Conservation (phyloP, 2,113 vertebrate species). For the Eptatretus burgeri region DNA sequence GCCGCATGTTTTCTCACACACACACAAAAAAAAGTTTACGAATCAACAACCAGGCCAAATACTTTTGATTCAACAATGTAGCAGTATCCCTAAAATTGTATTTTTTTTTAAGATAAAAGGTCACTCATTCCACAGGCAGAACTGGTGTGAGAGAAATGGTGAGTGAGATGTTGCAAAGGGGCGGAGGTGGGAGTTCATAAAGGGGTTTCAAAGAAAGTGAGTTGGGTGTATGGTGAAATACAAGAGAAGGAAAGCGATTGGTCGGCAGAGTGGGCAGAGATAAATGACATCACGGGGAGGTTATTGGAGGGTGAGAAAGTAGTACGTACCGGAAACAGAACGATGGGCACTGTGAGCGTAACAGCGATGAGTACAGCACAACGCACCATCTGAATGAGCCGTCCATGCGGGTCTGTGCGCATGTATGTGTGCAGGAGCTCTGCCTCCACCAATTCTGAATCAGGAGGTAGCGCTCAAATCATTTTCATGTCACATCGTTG, state of each 20-base stretch:
- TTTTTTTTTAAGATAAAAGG: too few relatives aligned
- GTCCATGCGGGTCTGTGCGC: constrained; percentile 58
- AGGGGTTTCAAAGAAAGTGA: not conserved
- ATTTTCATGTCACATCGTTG: too few relatives aligned
- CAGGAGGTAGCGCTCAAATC: not conserved
- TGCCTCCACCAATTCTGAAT: constrained; percentile 49
- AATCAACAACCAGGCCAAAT: too few relatives aligned
- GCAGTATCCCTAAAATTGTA: too few relatives aligned
- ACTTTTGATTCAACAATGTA: too few relatives aligned
- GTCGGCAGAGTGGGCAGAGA: not conserved
- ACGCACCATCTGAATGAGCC: constrained; percentile 46
- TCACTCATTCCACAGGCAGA: too few relatives aligned
- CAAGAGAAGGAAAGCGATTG: not conserved
- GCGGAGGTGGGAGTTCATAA: not conserved
- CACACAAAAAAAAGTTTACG: too few relatives aligned
- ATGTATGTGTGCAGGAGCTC: constrained; percentile 79
- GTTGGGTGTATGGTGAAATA: not conserved
- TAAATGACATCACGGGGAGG: not conserved
- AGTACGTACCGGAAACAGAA: constrained; percentile 69
- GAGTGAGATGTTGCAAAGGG: too few relatives aligned
- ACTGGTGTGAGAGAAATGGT: too few relatives aligned
- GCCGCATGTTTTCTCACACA: too few relatives aligned
- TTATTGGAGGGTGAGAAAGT: not conserved
- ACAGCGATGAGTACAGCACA: constrained; percentile 75
- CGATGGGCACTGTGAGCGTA: constrained; percentile 67